Evolutionary conservation across 2,888 invertebrate genomes (phyloP).

Genomic region (Thymelicus lineola): DNA sequence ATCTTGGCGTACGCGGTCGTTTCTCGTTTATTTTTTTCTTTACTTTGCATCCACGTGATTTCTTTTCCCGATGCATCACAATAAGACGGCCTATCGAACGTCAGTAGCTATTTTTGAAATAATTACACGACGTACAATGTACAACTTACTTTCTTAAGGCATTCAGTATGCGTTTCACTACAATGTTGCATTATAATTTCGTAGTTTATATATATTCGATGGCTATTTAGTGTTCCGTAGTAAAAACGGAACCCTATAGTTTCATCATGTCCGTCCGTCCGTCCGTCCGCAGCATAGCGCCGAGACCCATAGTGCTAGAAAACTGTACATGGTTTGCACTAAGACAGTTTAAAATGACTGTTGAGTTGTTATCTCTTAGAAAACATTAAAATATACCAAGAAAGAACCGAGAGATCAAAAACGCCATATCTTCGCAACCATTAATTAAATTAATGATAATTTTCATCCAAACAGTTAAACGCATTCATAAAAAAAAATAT

Average conservation of each 20-base stretch:
- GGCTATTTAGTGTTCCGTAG: too few relatives aligned
- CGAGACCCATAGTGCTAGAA: background rate
- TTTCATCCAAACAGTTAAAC: background rate
- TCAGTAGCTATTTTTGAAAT: constrained; percentile 75
- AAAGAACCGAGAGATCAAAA: too few relatives aligned
- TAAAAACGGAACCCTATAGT: too few relatives aligned
- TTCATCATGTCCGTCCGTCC: too few relatives aligned
- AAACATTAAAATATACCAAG: too few relatives aligned
- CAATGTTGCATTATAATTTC: constrained; percentile 17
- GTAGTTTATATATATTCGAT: background rate
- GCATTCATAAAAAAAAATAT: background rate
- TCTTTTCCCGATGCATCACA: constrained; percentile 81
- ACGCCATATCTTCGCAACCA: too few relatives aligned
- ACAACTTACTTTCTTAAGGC: constrained; percentile 45
- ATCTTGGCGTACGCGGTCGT: constrained; percentile 80
- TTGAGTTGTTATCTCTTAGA: too few relatives aligned
- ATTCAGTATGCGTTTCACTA: constrained; percentile 17
- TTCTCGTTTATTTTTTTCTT: constrained; percentile 70
- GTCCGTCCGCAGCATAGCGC: too few relatives aligned
- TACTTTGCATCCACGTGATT: constrained; percentile 77
- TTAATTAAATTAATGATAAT: background rate
- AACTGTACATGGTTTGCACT: too few relatives aligned
- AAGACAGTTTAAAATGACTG: too few relatives aligned
- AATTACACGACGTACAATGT: constrained; percentile 54
- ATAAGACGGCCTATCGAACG: constrained; percentile 77